phyloP scores from a whole-genome alignment of 2,888 invertebrate species.

The Orthonevra nobilis region DNA sequence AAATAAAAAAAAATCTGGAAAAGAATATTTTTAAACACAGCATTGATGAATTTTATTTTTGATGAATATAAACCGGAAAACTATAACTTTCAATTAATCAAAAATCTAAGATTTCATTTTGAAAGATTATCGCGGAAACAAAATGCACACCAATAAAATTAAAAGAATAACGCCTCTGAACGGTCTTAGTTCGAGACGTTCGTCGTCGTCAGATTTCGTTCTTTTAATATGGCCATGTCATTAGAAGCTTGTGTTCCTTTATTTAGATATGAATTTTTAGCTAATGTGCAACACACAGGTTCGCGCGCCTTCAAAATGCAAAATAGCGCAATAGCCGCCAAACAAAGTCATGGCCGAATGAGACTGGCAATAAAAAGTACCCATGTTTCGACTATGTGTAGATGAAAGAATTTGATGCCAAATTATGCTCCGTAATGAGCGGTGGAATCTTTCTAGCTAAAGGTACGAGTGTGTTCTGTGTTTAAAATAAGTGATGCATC shows the following conservation, averaged over 20 bases:
- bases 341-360: conserved; percentile 52
- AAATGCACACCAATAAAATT: too few species aligned
- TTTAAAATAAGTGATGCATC: conserved; percentile 36
- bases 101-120: too few species aligned
- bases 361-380: conserved; percentile 12
- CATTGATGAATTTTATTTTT: too few species aligned
- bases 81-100: too few species aligned
- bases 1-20: too few species aligned
- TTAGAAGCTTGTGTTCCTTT: conserved; percentile 5
- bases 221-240: conserved; percentile 17
- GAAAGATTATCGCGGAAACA: too few species aligned
- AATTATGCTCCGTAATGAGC: conserved; percentile 57
- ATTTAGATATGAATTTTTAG: background rate
- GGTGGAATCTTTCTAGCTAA: conserved; percentile 7
- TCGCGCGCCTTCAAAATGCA: background rate
- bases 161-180: too few species aligned
- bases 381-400: background rate
- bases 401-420: conserved; percentile 39
- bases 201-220: too few species aligned
- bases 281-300: conserved; percentile 5
- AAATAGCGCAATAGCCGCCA: conserved; percentile 11
- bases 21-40: too few species aligned
- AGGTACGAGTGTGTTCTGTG: conserved; percentile 7
- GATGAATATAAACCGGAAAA: too few species aligned
- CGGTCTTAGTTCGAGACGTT: too few species aligned